Percentiles rank a stretch among this genome's conserved stretches.
These are phyloP conservation scores for Todiramphus chloris DNA, from an alignment of 2,113 vertebrate genomes.

Conservation along the genomic window DNA sequence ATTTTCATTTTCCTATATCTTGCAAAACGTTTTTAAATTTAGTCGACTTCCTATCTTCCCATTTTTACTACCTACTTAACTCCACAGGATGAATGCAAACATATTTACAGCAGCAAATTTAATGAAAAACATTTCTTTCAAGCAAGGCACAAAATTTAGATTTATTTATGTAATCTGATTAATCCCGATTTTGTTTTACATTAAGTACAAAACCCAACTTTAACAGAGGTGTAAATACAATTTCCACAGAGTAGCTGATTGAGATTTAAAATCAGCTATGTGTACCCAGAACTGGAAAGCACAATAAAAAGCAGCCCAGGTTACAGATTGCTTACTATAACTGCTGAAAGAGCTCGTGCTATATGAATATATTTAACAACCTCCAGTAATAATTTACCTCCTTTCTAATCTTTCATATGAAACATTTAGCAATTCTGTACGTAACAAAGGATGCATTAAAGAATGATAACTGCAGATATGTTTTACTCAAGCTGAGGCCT, in stretches of 20 bases:
- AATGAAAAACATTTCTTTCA: conserved; percentile 68
- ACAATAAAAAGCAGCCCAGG: conserved; percentile 47
- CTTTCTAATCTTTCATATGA: conserved; percentile 33
- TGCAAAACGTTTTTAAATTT: conserved; percentile 24
- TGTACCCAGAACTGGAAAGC: conserved; percentile 44
- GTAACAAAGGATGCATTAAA: conserved; percentile 50
- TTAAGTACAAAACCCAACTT: conserved; percentile 68
- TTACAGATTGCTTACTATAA: conserved; percentile 43
- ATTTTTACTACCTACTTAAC: conserved; percentile 1
- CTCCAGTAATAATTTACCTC: conserved; percentile 51
- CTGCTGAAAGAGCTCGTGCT: conserved; percentile 15
- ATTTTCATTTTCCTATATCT: conserved; percentile 34
- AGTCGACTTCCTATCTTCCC: conserved; percentile 3
- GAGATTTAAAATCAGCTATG: conserved; percentile 52
- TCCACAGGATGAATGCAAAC: conserved; percentile 47
- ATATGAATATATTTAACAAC: conserved; percentile 28
- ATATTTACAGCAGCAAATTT: conserved; percentile 45
- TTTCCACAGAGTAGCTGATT: conserved; percentile 42
- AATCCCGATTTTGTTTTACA: conserved; percentile 68
- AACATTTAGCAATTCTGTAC: conserved; percentile 34
- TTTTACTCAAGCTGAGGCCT: conserved; percentile 12
- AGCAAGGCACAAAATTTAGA: conserved; percentile 83
- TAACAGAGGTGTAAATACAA: conserved; percentile 56
- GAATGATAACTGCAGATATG: conserved; percentile 18
- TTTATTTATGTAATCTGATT: conserved; percentile 68